Base-by-base conservation (phyloP, 1,140 invertebrate genomes). In the Drosophila truncata region DNA sequence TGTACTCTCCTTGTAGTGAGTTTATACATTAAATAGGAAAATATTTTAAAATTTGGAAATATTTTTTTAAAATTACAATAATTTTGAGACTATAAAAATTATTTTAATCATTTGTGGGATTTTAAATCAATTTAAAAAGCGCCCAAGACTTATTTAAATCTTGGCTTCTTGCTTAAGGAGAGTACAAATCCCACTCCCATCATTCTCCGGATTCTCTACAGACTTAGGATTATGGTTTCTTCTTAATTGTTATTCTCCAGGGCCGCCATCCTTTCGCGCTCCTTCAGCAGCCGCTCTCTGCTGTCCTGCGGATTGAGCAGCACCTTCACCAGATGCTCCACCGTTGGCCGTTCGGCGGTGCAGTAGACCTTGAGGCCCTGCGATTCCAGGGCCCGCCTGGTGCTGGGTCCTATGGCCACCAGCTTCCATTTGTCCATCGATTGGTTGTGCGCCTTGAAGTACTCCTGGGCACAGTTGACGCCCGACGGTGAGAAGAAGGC, bases 401-500 rank as follows among this genome's bases (percentile, higher is more conserved):
- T 93, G 31, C 92, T 93, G 3, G 92, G 92, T 2, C 92, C 92
- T 27, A 93, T 93, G 16, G 92, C 92, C 44, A 93, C 90, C 42
- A 93, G 71, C 57, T 92, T 93, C 73, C 80, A 91, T 7, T 83
- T 80, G 29, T 91, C 74, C 69, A 90, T 61, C 23, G 61, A 20
- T 0, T 91, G 57, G 29, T 86, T 78, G 20, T 78, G 78, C 8
- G 78, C 67, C 31, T 64, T 77, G 23, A 92, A 91, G 63, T 91
- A 88, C 25, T 92, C 87, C 25, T 77, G 31, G 3, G 80, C 79
- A 58, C 82, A 93, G 42, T 91, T 92, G 4, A 93, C 91, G 1
- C 94, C 94, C 0, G 94, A 94, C 0, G 94, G 94, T 37, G 94
- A 94, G 57, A 94, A 94, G 86, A 94, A 94, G 9, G 94, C 94